These are phyloP conservation scores for Cheilosia scutellata DNA, from an alignment of 2,888 invertebrate genomes.

Conservation along the genomic window DNA sequence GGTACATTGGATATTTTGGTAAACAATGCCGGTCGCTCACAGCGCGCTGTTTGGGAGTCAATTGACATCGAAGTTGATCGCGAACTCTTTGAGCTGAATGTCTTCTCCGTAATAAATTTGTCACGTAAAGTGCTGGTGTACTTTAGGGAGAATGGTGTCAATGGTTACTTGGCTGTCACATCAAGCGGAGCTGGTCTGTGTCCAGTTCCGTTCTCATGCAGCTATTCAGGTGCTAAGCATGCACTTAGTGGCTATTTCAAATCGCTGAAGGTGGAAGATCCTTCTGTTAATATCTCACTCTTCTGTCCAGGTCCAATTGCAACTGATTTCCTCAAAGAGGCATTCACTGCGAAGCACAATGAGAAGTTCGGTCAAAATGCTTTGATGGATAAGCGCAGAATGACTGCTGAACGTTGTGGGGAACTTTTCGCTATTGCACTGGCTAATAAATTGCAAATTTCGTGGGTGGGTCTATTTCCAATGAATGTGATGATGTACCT, in stretches of 20 bases:
- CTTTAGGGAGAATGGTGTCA: constrained; percentile 84
- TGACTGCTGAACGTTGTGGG: constrained; percentile 86
- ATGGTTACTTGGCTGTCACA: constrained; percentile 90
- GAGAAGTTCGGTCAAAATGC: constrained; percentile 84
- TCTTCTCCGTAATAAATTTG: constrained; percentile 89
- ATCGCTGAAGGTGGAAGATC: constrained; percentile 86
- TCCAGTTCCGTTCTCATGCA: constrained; percentile 88
- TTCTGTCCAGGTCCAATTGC: constrained; percentile 92
- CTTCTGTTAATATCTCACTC: constrained; percentile 87
- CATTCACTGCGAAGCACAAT: constrained; percentile 88
- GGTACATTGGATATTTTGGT: constrained; percentile 90
- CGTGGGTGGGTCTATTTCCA: constrained; percentile 90
- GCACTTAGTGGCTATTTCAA: constrained; percentile 92
- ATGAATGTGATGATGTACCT: constrained; percentile 86
- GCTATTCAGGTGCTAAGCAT: constrained; percentile 91
- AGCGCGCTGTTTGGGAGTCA: constrained; percentile 89
- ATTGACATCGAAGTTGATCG: constrained; percentile 89
- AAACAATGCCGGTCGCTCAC: constrained; percentile 93
- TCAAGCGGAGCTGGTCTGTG: constrained; percentile 90
- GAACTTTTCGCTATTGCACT: constrained; percentile 86
- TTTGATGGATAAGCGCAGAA: constrained; percentile 84
- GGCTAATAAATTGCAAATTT: constrained; percentile 86
- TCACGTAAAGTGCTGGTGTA: constrained; percentile 89
- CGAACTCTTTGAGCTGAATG: constrained; percentile 91
- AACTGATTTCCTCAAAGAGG: constrained; percentile 88